phyloP scores from a whole-genome alignment of 2,797 vertebrate species.

The Hylomyscus alleni region DNA sequence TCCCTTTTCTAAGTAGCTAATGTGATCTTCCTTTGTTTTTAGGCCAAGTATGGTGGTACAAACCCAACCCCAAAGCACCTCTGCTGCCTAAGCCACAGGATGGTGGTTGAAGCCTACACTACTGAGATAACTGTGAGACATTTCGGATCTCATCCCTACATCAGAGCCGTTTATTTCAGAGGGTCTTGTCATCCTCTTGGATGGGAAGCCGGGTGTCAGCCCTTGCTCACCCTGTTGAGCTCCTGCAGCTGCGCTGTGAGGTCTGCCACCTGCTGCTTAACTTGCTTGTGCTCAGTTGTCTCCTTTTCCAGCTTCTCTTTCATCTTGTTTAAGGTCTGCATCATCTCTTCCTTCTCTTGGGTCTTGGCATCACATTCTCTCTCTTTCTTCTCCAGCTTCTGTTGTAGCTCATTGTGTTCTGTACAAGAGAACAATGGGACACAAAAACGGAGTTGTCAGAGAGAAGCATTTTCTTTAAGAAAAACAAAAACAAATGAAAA shows the following conservation, averaged over 20 bases:
- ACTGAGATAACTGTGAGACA: rapidly evolving
- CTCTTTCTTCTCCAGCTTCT: conserved; percentile 98
- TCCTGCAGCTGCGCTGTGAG: conserved; percentile 94
- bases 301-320: conserved; percentile 99
- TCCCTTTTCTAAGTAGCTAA: not conserved
- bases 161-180: not conserved
- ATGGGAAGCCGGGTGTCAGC: rapidly evolving
- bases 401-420: conserved; percentile 98
- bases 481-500: no score
- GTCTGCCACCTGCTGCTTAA: conserved; percentile 97
- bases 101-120: not conserved
- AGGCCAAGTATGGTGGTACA: not conserved
- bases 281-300: conserved; percentile 95
- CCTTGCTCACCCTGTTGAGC: conserved; percentile 95
- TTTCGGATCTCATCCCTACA: not conserved
- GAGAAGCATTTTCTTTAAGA: not conserved
- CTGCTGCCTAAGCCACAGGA: not conserved
- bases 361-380: conserved; percentile 98
- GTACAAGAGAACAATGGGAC: not conserved
- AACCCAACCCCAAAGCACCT: not conserved
- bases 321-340: conserved; percentile 99
- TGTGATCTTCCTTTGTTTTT: not conserved
- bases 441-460: conserved; percentile 33
- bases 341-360: conserved; percentile 99
- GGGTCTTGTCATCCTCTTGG: not conserved